Base-by-base conservation (phyloP, 2,888 invertebrate genomes). In the Aricia artaxerxes region DNA sequence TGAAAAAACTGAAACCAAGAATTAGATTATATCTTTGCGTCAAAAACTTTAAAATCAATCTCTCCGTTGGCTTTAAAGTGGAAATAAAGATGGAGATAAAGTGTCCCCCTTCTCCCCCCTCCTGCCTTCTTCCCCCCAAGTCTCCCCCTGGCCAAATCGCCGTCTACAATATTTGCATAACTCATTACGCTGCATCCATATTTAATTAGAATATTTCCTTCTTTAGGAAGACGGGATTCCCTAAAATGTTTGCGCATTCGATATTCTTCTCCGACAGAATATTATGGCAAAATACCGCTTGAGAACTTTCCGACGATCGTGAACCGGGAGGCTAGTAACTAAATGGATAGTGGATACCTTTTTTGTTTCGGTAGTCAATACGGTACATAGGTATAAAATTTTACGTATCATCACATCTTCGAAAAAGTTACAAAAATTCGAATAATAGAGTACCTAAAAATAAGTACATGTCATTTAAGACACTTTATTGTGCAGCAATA, bases 111-210 rank as follows among this genome's bases (percentile, higher is more conserved):
- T 76, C 72, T 44, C 69, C 76, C 73, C 78, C 79, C 81, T 81
- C 80, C 77, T 79, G 77, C 89, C 90, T 89, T 89, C 79, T 80
- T 72, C 77, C 80, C 80, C 81, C 82, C 82, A 82, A 83, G 82
- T 83, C 83, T 80, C 79, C 78, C 78, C 84, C 85, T 78, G 82
- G 69, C 79, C 78, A 82, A 82, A 83, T 91, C 91, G 91, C 85
- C 90, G 88, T 90, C 91, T 91, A 88, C 89, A 88, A 90, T 91
- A 93, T 93, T 93, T 92, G 84, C 84, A 85, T 94, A 92, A 90
- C 92, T 93, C 92, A 94, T 94, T 93, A 92, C 87, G 88, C 85
- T 91, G 92, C 92, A 94, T 94, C 88, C 90, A 94, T 94, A 94
- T 94, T 94, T 94, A 93, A 93, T 93, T 93, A 92, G 91, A 87